Evolutionary conservation across 2,797 vertebrate genomes (phyloP).

Genomic region (Fistularia commersonii): DNA sequence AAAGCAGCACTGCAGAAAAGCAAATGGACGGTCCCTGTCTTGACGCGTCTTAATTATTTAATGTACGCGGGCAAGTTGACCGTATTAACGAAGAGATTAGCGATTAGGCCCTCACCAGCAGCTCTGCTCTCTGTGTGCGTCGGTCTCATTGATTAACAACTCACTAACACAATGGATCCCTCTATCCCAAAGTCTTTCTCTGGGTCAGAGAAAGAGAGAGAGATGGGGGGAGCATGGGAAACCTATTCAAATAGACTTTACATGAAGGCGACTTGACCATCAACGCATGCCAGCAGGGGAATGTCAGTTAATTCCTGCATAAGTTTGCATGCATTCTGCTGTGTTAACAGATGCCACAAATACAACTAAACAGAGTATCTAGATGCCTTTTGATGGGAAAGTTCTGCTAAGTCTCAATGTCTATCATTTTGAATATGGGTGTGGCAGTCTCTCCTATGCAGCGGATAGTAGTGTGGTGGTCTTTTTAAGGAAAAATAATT

Average conservation of each 20-base stretch:
- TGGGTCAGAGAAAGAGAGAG: constrained; percentile 32
- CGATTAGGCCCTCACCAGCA: constrained; percentile 57
- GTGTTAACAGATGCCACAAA: too few relatives aligned
- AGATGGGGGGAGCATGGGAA: constrained; percentile 40
- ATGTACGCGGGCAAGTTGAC: constrained; percentile 39
- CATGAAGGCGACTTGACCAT: constrained; percentile 49
- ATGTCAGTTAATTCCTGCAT: constrained; percentile 4
- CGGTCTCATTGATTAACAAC: constrained; percentile 78
- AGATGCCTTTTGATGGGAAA: too few relatives aligned
- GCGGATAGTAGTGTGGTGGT: neutral
- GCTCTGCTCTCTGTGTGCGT: constrained; percentile 45
- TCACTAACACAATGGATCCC: constrained; percentile 74
- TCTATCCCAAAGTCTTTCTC: constrained; percentile 63
- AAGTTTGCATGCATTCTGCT: neutral
- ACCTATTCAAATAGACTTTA: constrained; percentile 58
- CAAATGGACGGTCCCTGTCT: neutral
- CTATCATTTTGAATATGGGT: neutral
- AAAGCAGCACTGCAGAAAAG: too few relatives aligned
- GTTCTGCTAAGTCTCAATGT: too few relatives aligned
- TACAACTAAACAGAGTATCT: too few relatives aligned
- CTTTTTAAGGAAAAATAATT: neutral
- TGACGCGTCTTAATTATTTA: neutral
- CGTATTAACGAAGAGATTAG: constrained; percentile 69
- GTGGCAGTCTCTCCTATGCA: neutral
- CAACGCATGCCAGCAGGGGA: constrained; percentile 30